A percentile compares a stretch with the other conserved stretches of the same genome.
Conservation (phyloP, 2,113 vertebrate genomes). For the Coregonus clupeaformis region DNA sequence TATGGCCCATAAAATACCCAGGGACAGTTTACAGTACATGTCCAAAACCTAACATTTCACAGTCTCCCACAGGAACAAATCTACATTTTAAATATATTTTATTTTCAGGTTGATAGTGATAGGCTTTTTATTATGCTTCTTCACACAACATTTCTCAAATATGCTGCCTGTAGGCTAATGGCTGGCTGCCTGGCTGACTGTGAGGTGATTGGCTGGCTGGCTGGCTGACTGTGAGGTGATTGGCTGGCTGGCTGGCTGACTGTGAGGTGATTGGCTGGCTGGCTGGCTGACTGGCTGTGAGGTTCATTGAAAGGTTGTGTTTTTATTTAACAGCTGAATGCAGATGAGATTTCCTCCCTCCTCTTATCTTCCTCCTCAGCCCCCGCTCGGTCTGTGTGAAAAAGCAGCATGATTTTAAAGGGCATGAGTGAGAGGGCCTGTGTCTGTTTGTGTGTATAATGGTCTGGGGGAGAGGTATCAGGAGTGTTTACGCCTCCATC, state of each 20-base stretch:
- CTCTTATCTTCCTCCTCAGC: slow-evolving; percentile 24
- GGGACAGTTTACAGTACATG: slow-evolving; percentile 17
- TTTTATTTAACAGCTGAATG: slow-evolving; percentile 57
- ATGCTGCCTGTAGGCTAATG: slow-evolving; percentile 57
- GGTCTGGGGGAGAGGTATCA: background rate
- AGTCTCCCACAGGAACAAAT: slow-evolving; percentile 5
- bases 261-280: too few relatives aligned
- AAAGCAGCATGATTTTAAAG: background rate
- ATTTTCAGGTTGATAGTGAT: slow-evolving; percentile 29
- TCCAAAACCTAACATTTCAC: background rate
- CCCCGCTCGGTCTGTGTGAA: background rate
- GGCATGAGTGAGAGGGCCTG: background rate
- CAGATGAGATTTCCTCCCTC: slow-evolving; percentile 47
- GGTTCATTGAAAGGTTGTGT: slow-evolving; percentile 55
- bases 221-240: slow-evolving; percentile 45
- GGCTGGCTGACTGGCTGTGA: slow-evolving; percentile 41
- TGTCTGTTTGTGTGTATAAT: background rate
- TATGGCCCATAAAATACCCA: slow-evolving; percentile 1
- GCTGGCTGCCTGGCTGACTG: too few relatives aligned
- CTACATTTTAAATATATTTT: slow-evolving; percentile 26
- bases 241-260: slow-evolving; percentile 7
- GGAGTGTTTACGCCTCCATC: too few relatives aligned
- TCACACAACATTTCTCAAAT: slow-evolving; percentile 42
- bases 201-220: slow-evolving; percentile 21
- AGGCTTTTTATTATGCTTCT: slow-evolving; percentile 28